phyloP scores from a whole-genome alignment of 2,797 vertebrate genomes.

The Tinamus major region DNA sequence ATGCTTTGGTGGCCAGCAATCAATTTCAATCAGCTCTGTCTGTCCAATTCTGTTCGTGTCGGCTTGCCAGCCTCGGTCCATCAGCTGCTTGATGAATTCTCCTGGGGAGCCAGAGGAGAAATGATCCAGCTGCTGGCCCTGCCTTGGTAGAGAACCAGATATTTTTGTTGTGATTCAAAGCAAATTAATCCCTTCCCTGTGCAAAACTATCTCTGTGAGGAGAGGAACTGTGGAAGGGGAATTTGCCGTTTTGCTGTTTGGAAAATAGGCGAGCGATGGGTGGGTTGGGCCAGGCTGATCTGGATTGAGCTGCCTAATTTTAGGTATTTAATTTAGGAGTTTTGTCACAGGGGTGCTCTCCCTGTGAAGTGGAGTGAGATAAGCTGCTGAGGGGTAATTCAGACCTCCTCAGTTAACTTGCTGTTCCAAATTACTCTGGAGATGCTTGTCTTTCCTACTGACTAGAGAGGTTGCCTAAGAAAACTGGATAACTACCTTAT shows the following conservation, averaged over 20 bases:
- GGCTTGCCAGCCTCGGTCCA: background rate
- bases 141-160: background rate
- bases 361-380: background rate
- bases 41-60: background rate
- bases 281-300: background rate
- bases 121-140: slow-evolving; percentile 25
- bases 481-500: background rate
- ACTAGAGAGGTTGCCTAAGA: background rate
- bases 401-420: background rate
- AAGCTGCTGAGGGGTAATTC: background rate
- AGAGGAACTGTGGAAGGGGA: slow-evolving; percentile 10
- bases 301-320: background rate
- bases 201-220: background rate
- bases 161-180: slow-evolving; percentile 32
- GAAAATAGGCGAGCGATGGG: background rate
- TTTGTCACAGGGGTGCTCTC: background rate
- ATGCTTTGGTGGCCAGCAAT: slow-evolving; percentile 21
- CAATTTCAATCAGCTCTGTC: slow-evolving; percentile 13
- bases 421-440: background rate
- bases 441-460: background rate
- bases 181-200: slow-evolving; percentile 31
- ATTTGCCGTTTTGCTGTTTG: slow-evolving; percentile 28
- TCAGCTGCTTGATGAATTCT: slow-evolving; percentile 17
- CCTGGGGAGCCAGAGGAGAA: slow-evolving; percentile 32
- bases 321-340: background rate